Conservation (phyloP, 1,140 invertebrate genomes). For the Drosophila lacteicornis region DNA sequence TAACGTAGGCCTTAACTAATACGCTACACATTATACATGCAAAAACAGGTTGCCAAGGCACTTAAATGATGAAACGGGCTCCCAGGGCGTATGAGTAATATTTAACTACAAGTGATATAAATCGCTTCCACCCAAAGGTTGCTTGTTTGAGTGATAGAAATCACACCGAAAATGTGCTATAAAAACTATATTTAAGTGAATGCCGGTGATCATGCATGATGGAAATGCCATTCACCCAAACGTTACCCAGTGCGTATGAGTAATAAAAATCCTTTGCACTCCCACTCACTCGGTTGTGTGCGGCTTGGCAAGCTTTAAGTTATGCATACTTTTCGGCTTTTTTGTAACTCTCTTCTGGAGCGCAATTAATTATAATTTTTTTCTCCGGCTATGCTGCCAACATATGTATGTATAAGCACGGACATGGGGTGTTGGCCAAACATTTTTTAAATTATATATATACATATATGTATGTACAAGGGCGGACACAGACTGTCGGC, state of each 20-base stretch:
- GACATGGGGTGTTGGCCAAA: slow-evolving; percentile 26
- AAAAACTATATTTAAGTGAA: slow-evolving; percentile 4
- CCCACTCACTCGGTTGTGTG: neutral
- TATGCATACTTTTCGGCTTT: slow-evolving; percentile 28
- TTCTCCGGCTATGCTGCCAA: slow-evolving; percentile 38
- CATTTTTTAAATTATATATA: slow-evolving; percentile 45
- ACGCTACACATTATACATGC: neutral
- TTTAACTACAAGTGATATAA: slow-evolving; percentile 7
- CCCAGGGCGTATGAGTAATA: slow-evolving; percentile 4
- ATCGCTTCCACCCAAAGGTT: neutral
- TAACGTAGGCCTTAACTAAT: slow-evolving; percentile 4
- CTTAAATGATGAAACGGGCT: slow-evolving; percentile 6
- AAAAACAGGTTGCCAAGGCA: neutral
- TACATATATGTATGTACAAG: slow-evolving; percentile 1
- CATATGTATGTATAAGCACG: slow-evolving; percentile 58
- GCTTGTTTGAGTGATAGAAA: neutral
- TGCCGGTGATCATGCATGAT: slow-evolving; percentile 10
- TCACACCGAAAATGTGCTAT: neutral
- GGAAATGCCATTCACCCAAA: neutral
- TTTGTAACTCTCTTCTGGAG: slow-evolving; percentile 21
- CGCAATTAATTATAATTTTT: slow-evolving; percentile 63
- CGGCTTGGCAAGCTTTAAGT: slow-evolving; percentile 19
- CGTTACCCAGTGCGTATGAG: slow-evolving; percentile 41
- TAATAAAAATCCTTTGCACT: slow-evolving; percentile 21
- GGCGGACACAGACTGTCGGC: slow-evolving; percentile 25